phyloP scores from a whole-genome alignment of 2,113 vertebrate genomes.

The Pipra filicauda region DNA sequence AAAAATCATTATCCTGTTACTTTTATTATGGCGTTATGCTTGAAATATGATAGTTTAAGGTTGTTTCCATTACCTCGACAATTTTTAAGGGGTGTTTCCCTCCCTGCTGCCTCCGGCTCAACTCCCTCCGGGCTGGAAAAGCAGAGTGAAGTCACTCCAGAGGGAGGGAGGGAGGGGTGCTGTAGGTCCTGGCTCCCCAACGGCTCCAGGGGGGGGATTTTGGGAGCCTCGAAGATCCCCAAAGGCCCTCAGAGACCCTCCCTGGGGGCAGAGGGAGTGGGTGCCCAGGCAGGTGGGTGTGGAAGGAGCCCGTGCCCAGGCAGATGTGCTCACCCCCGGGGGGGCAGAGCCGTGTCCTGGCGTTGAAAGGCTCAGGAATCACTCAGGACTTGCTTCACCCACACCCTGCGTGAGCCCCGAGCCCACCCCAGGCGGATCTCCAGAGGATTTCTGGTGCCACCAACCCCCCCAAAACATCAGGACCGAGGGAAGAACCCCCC shows the following conservation, averaged over 20 bases:
- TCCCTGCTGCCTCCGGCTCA: not conserved
- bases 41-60: conserved; percentile 66
- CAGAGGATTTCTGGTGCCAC: rapidly evolving
- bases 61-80: conserved; percentile 59
- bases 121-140: not conserved
- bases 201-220: not conserved
- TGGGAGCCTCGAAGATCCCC: not conserved
- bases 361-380: not conserved
- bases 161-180: too few species aligned
- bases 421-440: not conserved
- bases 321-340: rapidly evolving
- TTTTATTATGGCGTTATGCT: conserved; percentile 68
- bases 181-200: not conserved
- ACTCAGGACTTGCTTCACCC: not conserved
- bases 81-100: not conserved
- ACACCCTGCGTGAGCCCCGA: rapidly evolving
- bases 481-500: not conserved
- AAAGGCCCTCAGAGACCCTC: rapidly evolving
- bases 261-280: not conserved
- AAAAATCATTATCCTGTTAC: conserved; percentile 80
- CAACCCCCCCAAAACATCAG: not conserved
- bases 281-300: rapidly evolving
- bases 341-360: rapidly evolving
- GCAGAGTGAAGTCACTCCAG: not conserved
- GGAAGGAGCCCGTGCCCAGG: not conserved